These are phyloP conservation scores for Lasioglossum vierecki DNA, from an alignment of 2,888 invertebrate species.

Conservation along the genomic window DNA sequence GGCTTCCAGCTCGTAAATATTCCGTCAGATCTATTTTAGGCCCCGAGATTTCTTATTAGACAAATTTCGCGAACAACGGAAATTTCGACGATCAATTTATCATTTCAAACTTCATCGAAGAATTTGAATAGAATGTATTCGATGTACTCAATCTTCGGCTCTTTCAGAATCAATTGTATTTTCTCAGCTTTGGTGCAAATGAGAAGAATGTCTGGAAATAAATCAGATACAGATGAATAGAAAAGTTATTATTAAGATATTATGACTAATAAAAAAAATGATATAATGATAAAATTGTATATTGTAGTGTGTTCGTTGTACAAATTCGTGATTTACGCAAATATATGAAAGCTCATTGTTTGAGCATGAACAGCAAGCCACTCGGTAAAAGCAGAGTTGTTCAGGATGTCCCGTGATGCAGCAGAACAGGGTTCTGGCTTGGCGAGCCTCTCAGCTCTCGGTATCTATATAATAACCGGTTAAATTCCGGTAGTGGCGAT, in stretches of 20 bases:
- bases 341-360: not conserved
- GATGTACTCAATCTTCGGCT: no score
- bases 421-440: not conserved
- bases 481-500: constrained; percentile 84
- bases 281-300: no score
- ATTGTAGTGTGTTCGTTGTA: no score
- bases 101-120: no score
- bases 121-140: not conserved
- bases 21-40: not conserved
- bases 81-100: no score
- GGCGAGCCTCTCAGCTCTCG: constrained; percentile 44
- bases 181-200: not conserved
- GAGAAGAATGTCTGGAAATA: not conserved
- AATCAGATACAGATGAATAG: not conserved
- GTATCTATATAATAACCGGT: constrained; percentile 82
- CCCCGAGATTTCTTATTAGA: not conserved
- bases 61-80: not conserved
- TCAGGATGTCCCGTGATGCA: constrained; percentile 1
- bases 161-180: no score
- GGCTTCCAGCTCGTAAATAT: not conserved
- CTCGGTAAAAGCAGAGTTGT: not conserved
- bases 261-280: no score
- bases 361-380: not conserved
- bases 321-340: no score
- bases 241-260: no score